Evolutionary conservation across 1,140 invertebrate species (phyloP), one percentile per base, ranked within the genome.

Genomic region (Drosophila ironensis): DNA sequence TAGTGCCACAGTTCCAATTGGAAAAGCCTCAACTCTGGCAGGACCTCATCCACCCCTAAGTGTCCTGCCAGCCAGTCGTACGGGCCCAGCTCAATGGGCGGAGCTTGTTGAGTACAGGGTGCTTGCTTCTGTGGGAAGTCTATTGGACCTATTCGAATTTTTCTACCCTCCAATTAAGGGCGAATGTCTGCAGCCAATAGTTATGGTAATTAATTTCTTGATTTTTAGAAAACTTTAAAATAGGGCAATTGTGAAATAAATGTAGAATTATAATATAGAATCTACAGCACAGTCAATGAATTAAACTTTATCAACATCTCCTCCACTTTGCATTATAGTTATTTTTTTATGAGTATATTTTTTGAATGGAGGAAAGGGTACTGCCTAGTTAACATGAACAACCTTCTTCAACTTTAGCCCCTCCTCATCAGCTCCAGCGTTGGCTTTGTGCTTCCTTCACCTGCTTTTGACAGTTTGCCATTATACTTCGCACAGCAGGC

Each of bases 391-490:
- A 8, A 11, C 8, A n/a, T 17, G 2, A 7, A n/a, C 2, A 2
- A n/a, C 8, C 30, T 37, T 22, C 17, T 48, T 14, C 4, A 1
- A 2, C 8, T 12, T 60, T 9, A 8, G 14, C 20, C 42, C 6
- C 33, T 37, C 33, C 33, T 8, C 33, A 17, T 17, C 7, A 6
- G 20, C n/a, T 33, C 27, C 33, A 41, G 40, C 38, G 25, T 22
- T 33, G 30, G 16, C 66, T 59, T 70, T 70, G 66, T 52, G 46
- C 46, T 57, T 41, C 25, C 44, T 56, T 82, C 74, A 76, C 72
- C 84, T 88, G 84, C 68, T 80, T 80, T 56, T 88, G 84, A 88
- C 84, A 72, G 38, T 64, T 80, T 84, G 59, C 68, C 74, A 86
- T 75, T 87, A 78, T 71, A 64, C 46, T 76, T 67, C 40, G 59